Base-by-base conservation (phyloP, 2,113 vertebrate species). In the Tenrec ecaudatus region DNA sequence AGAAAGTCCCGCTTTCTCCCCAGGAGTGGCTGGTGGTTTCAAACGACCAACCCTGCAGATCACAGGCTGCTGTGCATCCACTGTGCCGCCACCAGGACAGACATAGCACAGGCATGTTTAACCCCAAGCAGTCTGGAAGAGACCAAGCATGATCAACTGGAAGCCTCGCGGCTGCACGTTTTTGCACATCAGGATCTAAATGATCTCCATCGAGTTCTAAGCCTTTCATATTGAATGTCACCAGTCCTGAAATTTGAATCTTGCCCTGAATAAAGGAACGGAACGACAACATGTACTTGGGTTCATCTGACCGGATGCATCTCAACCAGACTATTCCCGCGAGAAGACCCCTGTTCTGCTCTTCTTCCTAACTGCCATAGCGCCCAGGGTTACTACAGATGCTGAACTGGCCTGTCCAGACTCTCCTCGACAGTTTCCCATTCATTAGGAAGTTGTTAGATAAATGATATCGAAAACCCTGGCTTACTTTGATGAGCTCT, bases 161-260 rank as follows among this genome's bases (percentile, higher is more conserved):
- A 58, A 19, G 5, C 57, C 57, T 58, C 3, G 57, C 19, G 12
- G 57, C 57, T 16, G 2, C 19, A 58, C 57, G 19, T 58, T 14
- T 58, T 58, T 58, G 57, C 12, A 58, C 19, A 19, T 58, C 57
- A 58, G 57, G 19, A 58, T 58, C 57, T 58, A 58, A 58, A 19
- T 58, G 12, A 14, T 58, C 14, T 58, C 57, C 12, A 58, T 58
- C 14, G 12, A 58, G 57, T 58, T 78, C 29, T 92, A 84, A 66
- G 90, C 82, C n/a, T 58, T 88, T 76, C 66, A 86, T 87, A 31
- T n/a, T 40, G 53, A 86, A 85, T 36, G 71, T 58, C 53, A 73
- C 73, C 23, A 88, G 31, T 29, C 36, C 11, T 81, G 68, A 29
- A 73, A 16, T 77, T n/a, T 79, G 36, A 75, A 86, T 80, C n/a